These are phyloP conservation scores for Plebejus argus DNA, from an alignment of 2,888 invertebrate genomes.

Conservation along the genomic window DNA sequence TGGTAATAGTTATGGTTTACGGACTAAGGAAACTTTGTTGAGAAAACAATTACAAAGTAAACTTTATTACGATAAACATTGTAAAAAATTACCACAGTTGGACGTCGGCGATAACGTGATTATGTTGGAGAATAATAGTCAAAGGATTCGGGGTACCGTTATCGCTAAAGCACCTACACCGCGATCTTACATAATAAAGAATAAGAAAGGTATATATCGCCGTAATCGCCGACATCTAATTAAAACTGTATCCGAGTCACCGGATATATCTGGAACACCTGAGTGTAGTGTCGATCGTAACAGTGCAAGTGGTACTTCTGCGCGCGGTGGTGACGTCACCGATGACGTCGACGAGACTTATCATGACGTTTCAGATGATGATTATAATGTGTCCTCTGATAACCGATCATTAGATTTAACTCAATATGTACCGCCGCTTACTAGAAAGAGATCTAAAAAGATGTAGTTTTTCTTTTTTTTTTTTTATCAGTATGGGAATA, in stretches of 20 bases:
- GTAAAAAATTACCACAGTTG: not conserved
- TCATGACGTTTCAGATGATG: not conserved
- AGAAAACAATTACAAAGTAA: not conserved
- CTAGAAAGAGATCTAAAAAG: too few species aligned
- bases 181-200: not conserved
- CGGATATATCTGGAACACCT: not conserved
- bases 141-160: not conserved
- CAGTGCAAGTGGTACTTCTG: not conserved
- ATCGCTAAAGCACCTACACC: not conserved
- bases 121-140: not conserved
- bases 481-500: too few species aligned
- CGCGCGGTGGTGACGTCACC: not conserved
- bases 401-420: too few species aligned
- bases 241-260: not conserved
- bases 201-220: not conserved
- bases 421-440: too few species aligned
- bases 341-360: not conserved
- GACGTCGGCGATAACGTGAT: not conserved
- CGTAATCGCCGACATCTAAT: slow-evolving; percentile 11
- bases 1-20: not conserved
- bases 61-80: not conserved
- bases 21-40: not conserved
- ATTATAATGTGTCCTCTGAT: not conserved
- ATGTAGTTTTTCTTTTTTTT: too few species aligned
- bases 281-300: not conserved